Base-by-base conservation (phyloP, 2,113 vertebrate species). In the Platycercus adscitus region DNA sequence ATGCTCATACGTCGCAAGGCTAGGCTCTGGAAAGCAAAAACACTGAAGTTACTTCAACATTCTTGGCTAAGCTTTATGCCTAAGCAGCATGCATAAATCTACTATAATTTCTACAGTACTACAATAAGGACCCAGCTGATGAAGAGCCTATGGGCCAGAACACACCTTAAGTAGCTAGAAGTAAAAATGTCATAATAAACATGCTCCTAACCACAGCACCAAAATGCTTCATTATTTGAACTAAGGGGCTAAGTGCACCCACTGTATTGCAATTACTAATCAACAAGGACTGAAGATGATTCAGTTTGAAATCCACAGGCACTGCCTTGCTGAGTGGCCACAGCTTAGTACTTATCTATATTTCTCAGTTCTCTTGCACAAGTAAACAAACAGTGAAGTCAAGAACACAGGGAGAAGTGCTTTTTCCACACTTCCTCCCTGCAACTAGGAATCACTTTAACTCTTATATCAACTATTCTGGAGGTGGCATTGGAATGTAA, bases 1-100 rank as follows among this genome's bases (percentile, higher is more conserved):
- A 88, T 99, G 98, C 68, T 98, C 49, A 7, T 97, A 99, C 1
- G 99, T 97, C n/a, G 99, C 99, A 81, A 99, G 97, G 20, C 99
- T 99, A 53, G 99, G 99, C 91, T 98, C 99, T 99, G 86, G 31
- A 97, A 97, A 53, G 47, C 73, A 95, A 65, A 93, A 64, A 26
- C 56, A 96, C 0, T 29, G 21, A 56, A 61, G 66, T 95, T 64
- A 97, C 47, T 78, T 44, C 2, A 3, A 19, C 26, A 31, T 11
- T 47, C 52, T 64, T 24, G 41, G 19, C 55, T 81, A 37, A 88
- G 35, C 61, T 93, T 23, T 68, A 52, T 16, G 31, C 37, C 16
- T 16, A 25, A 72, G 46, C 9, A 92, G 31, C 16, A 21, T 2
- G 16, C 23, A 29, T 2, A 11, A 4, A 71, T 47, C 58, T 17